Percentiles rank a stretch among this genome's conserved stretches.
Conservation (phyloP, 2,113 vertebrate species). For the Gadus macrocephalus region DNA sequence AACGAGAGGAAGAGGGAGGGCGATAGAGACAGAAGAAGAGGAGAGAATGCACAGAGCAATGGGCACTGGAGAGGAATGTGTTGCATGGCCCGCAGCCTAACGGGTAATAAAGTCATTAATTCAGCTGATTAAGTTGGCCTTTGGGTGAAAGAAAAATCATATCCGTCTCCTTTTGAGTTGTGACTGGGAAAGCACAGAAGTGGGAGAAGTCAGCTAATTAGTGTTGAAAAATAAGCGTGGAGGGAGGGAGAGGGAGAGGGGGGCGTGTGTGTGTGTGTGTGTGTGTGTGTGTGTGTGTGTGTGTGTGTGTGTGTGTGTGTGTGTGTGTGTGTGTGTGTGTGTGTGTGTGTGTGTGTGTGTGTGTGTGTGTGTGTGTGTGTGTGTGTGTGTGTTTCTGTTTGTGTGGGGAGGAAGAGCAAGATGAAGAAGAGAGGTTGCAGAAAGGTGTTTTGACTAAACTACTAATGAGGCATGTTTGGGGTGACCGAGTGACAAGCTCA, state of each 20-base stretch:
- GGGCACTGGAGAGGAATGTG: conserved; percentile 59
- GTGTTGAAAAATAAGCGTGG: conserved; percentile 66
- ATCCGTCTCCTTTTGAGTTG: conserved; percentile 78
- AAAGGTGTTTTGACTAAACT: conserved; percentile 70
- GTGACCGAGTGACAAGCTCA: conserved; percentile 72
- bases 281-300: conserved; percentile 19
- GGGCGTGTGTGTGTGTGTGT: conserved; percentile 28
- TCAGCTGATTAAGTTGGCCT: conserved; percentile 82
- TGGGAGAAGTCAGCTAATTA: conserved; percentile 75
- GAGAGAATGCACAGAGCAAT: conserved; percentile 16
- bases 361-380: conserved; percentile 20
- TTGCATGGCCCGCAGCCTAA: conserved; percentile 68
- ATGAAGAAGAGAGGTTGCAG: conserved; percentile 17
- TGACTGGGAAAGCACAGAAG: conserved; percentile 70
- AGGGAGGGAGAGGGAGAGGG: conserved; percentile 41
- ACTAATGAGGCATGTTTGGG: conserved; percentile 78
- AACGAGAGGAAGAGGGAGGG: conserved; percentile 28
- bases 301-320: conserved; percentile 19
- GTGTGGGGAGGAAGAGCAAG: conserved; percentile 6
- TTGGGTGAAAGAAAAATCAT: conserved; percentile 80
- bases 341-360: conserved; percentile 20
- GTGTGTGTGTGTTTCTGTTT: conserved; percentile 10
- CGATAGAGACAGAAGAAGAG: conserved; percentile 12
- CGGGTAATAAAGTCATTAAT: conserved; percentile 80
- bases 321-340: conserved; percentile 12